Percentiles rank a stretch among this genome's conserved stretches.
These are phyloP conservation scores for Meandrina meandrites DNA, from an alignment of 92 coral and sea anemone species.

Conservation along the genomic window DNA sequence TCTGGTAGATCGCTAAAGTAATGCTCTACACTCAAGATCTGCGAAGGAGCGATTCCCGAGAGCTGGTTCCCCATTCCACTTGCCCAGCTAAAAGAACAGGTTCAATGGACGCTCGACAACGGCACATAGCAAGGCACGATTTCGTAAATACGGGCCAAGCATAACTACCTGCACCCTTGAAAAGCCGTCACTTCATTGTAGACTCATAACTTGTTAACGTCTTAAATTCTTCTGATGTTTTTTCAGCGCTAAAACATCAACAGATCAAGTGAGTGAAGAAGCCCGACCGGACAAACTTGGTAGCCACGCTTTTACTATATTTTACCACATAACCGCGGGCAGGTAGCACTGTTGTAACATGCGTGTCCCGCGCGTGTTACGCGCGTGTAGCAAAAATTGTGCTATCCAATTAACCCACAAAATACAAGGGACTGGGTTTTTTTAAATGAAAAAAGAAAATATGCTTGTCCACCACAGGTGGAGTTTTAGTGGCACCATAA, in stretches of 20 bases:
- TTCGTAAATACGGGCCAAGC: conserved; percentile 16
- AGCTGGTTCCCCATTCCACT: conserved; percentile 87
- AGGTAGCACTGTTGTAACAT: not conserved
- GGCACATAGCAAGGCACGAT: not conserved
- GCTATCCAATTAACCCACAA: too few species aligned
- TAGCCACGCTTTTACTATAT: not conserved
- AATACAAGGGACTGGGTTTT: too few species aligned
- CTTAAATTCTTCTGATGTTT: not conserved
- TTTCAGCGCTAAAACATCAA: not conserved
- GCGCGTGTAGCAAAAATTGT: too few species aligned
- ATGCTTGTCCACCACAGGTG: too few species aligned
- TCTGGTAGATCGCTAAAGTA: conserved; percentile 91
- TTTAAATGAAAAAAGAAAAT: too few species aligned
- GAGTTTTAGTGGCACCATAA: too few species aligned
- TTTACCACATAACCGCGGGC: not conserved
- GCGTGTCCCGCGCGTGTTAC: not conserved
- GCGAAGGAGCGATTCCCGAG: conserved; percentile 97
- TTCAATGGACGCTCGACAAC: conserved; percentile 3
- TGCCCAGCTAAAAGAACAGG: not conserved
- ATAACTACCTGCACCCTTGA: conserved; percentile 24
- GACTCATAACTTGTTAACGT: not conserved
- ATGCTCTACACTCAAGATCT: conserved; percentile 92
- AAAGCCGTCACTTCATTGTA: conserved; percentile 22
- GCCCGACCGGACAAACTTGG: not conserved
- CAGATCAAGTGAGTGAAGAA: not conserved